Conservation (phyloP, 2,888 invertebrate genomes). For the Xestia sexstrigata region DNA sequence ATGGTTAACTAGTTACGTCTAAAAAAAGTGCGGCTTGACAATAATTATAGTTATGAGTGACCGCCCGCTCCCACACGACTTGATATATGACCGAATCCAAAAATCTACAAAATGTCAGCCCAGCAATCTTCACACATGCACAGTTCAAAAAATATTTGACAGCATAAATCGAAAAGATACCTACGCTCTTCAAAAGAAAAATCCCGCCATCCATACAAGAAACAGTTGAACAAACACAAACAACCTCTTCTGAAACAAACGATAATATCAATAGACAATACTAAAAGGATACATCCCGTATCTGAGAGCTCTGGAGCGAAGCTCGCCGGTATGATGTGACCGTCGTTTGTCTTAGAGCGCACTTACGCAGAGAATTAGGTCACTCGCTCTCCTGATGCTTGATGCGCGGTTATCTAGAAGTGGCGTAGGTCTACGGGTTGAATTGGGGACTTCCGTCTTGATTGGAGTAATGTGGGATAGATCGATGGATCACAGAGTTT, state of each 20-base stretch:
- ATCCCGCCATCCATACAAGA: slow-evolving; percentile 3
- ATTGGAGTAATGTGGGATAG: slow-evolving; percentile 2
- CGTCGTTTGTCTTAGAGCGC: slow-evolving; percentile 69
- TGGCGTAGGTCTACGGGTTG: slow-evolving; percentile 3
- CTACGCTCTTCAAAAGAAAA: not conserved
- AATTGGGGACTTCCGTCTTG: slow-evolving; percentile 34
- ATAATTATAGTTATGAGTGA: not conserved
- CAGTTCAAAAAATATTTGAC: not conserved
- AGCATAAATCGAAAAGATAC: not conserved
- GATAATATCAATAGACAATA: slow-evolving; percentile 47
- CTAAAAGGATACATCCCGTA: slow-evolving; percentile 31
- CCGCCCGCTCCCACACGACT: not conserved
- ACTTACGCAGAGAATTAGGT: slow-evolving; percentile 63
- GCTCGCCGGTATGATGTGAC: slow-evolving; percentile 37
- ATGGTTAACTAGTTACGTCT: not conserved
- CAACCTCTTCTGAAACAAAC: slow-evolving; percentile 11
- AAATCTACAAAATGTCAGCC: not conserved
- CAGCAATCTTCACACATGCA: not conserved
- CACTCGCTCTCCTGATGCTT: slow-evolving; percentile 41
- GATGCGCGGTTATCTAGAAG: slow-evolving; percentile 49
- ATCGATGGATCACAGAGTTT: not conserved
- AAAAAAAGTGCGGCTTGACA: not conserved
- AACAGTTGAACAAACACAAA: slow-evolving; percentile 27
- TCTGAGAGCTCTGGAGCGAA: slow-evolving; percentile 21
- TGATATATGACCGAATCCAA: not conserved